Base-by-base conservation (phyloP, 2,113 vertebrate genomes). In the Heterotis niloticus region DNA sequence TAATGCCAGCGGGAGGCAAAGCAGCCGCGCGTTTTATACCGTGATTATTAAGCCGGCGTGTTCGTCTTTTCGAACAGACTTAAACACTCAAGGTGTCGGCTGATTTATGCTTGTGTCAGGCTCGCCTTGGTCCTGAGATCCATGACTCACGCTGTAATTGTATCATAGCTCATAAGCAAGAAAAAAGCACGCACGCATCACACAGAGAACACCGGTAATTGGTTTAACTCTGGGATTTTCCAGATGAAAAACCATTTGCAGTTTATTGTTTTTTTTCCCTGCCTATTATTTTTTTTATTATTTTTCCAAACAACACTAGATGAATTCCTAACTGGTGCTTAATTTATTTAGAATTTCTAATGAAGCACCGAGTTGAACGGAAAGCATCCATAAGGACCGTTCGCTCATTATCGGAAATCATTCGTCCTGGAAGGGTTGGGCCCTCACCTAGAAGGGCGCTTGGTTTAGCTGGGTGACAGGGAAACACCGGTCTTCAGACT, bases 291-390 rank as follows among this genome's bases (percentile, higher is more conserved):
- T 23, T 74, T 74, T 57, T 28, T 10, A 62, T 74, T 52, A 23
- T 66, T 24, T 24, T 66, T 66, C 72, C n/a, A 74, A 74, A 23
- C 23, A 74, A 13, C 17, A 74, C 23, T 24, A 29, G 51, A n/a
- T 59, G 14, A 11, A 74, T 20, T 28, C 16, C 24, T 14, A 59
- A 57, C 24, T 60, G 72, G 16, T 16, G 57, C 23, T 24, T 11
- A 5, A 66, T 74, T 74, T 74, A 24, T 52, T 59, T 52, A 17
- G 54, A 24, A 54, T 17, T 74, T 59, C 14, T 74, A 57, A 74
- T 28, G 54, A 74, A 10, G 18, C 34, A 44, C 34, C 7, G 34
- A 44, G 2, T 44, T 44, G 34, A 44, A 44, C 34, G 34, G 7
- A 44, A 44, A 44, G 7, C 7, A 44, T 44, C 7, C 34, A 44